Conservation (phyloP, 2,113 vertebrate genomes). For the Dasypus novemcinctus region DNA sequence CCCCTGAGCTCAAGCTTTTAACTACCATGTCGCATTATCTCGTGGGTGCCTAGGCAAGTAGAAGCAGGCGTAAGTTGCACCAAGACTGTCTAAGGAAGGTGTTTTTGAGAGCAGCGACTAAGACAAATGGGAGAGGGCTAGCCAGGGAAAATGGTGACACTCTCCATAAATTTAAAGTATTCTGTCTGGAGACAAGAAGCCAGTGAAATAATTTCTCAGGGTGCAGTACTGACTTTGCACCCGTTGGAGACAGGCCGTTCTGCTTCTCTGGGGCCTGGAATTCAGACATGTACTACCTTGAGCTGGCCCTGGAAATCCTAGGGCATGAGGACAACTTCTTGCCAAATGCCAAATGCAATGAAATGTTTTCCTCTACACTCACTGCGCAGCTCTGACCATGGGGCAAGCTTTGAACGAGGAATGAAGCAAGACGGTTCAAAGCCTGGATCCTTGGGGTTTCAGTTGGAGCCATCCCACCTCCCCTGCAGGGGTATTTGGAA, state of each 20-base stretch:
- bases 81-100: conserved; percentile 25
- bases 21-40: background rate
- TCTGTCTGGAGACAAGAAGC: conserved; percentile 46
- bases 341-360: background rate
- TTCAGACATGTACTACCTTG: background rate
- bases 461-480: background rate
- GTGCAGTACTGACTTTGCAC: background rate
- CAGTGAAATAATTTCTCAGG: conserved; percentile 40
- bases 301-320: background rate
- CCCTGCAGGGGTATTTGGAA: background rate
- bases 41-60: background rate
- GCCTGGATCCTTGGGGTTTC: background rate
- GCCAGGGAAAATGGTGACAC: background rate
- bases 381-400: background rate
- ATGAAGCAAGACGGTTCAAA: background rate
- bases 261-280: background rate
- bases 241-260: background rate
- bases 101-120: conserved; percentile 11
- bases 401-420: background rate
- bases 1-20: background rate
- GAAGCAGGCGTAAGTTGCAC: background rate
- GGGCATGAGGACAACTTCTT: background rate
- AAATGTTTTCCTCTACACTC: background rate
- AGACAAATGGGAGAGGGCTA: conserved; percentile 37
- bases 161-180: background rate